Base-by-base conservation (phyloP, 2,113 vertebrate species). In the Tachycineta bicolor region DNA sequence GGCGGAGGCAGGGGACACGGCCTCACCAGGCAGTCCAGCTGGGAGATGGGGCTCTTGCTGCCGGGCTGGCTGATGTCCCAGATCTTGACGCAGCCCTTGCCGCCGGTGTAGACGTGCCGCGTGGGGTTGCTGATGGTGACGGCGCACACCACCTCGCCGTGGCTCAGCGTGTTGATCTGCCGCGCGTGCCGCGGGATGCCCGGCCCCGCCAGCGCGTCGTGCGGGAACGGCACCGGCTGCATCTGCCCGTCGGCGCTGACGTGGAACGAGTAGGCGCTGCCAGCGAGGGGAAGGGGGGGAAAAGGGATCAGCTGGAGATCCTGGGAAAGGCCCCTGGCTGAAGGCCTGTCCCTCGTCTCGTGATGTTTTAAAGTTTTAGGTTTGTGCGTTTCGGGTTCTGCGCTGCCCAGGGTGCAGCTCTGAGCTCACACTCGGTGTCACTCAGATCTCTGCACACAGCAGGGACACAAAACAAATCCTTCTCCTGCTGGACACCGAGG, bases 121-220 rank as follows among this genome's bases (percentile, higher is more conserved):
- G 99, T 99, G 75, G 99, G 99, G 97, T 99, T 99, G 98, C 99
- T 99, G 97, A 99, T 99, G 97, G 99, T 99, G 96, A 99, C 99
- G 0, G 99, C 99, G 1, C 99, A 99, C 21, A 99, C 99, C 96
- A 99, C 99, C 96, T 99, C 99, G 2, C 99, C 99, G 2, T 99
- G 99, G 97, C 98, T 99, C 94, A 99, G 98, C 0, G 99, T 99
- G 98, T 99, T 99, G 98, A 99, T 99, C 98, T 99, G 99, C 44
- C 99, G 99, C 11, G 99, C 99, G 5, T 99, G 99, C 47, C 99
- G 98, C 0, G 99, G 99, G 97, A 99, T 99, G 96, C 99, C 99
- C 0, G 99, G 99, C 22, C 99, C 99, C 4, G 99, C 99, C 91
- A 99, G 98, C 7, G 99, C 99, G 1, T 99, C 99, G 19, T 99